Base-by-base conservation (phyloP, 2,113 vertebrate species). In the Calonectris borealis region DNA sequence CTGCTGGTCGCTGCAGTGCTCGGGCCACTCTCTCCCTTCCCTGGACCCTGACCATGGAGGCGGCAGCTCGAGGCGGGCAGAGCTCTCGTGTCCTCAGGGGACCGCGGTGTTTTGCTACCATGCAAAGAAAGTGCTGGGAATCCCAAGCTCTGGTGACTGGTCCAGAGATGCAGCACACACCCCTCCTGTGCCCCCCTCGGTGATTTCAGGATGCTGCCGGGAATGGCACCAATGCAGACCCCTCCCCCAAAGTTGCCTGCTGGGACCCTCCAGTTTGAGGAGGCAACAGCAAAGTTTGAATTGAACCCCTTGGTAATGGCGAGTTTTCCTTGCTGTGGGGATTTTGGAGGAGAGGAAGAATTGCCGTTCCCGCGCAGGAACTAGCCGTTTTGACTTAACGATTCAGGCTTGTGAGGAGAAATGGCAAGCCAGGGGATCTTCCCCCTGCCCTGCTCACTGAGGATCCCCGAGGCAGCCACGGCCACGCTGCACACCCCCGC, bases 21-120 rank as follows among this genome's bases (percentile, higher is more conserved):
- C 4, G 2, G 19, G 8, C 24, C 36, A 16, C 49, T 4, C 17
- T 34, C 13, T 34, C 34, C 34, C 22, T 22, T 66, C 52, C 70
- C 58, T 16, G 13, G 19, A 52, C 27, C 44, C 58, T 13, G 12
- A 34, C 34, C 44, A 15, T 2, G 3, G 60, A 64, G n/a, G 25
- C 9, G 27, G 38, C 48, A 46, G 75, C 38, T 78, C 4, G 7
- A 69, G 65, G 34, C 0, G 1, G 32, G 54, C 27, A 83, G 27
- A 60, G 52, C 22, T 66, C 1, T 66, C 1, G 0, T 51, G 32
- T 18, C 52, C 46, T 27, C 6, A 2, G 13, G 15, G 25, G 34
- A 4, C 13, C 1, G 3, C 1, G 0, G 10, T 36, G 15, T 18
- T 70, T 57, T 34, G 36, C 49, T 57, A 9, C 51, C 10, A 0